These are phyloP conservation scores for Paelopatides confundens DNA, from an alignment of 53 echinoderm and acorn worm genomes.

Conservation along the genomic window DNA sequence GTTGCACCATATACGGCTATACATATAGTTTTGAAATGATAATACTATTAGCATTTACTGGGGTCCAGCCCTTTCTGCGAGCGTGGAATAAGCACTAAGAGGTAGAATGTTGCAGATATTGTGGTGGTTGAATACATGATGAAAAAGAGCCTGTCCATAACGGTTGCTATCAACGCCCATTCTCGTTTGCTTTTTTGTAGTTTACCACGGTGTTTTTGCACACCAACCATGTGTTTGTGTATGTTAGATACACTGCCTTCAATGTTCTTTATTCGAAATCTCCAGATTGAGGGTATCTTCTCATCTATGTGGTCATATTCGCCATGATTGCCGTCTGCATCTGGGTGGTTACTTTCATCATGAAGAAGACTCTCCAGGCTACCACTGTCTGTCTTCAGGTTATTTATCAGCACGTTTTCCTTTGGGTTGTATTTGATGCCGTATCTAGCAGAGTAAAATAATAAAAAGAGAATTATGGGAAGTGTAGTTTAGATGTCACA, in stretches of 20 bases:
- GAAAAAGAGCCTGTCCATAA: constrained; percentile 91
- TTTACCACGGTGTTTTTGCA: constrained; percentile 60
- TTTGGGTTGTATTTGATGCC: constrained; percentile 80
- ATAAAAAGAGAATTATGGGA: background rate
- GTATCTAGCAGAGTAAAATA: constrained; percentile 57
- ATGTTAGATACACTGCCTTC: constrained; percentile 83
- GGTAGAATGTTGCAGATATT: constrained; percentile 78
- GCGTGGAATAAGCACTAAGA: constrained; percentile 74
- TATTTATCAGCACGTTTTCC: constrained; percentile 21
- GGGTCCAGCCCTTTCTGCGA: constrained; percentile 4
- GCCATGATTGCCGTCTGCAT: constrained; percentile 51
- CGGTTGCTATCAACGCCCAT: constrained; percentile 94
- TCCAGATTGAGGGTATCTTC: constrained; percentile 67
- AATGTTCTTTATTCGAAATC: constrained; percentile 75
- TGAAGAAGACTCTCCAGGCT: constrained; percentile 18
- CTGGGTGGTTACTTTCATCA: constrained; percentile 22
- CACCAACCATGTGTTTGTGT: constrained; percentile 72
- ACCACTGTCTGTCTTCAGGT: constrained; percentile 32
- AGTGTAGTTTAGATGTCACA: background rate
- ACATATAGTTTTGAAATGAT: too few relatives aligned
- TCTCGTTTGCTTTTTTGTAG: constrained; percentile 74
- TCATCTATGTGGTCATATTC: constrained; percentile 85
- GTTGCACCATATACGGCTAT: too few relatives aligned
- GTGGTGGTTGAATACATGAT: constrained; percentile 89
- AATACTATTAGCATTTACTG: too few relatives aligned